Evolutionary conservation across 2,797 vertebrate genomes (phyloP).

Genomic region (Danio jaintianensis): DNA sequence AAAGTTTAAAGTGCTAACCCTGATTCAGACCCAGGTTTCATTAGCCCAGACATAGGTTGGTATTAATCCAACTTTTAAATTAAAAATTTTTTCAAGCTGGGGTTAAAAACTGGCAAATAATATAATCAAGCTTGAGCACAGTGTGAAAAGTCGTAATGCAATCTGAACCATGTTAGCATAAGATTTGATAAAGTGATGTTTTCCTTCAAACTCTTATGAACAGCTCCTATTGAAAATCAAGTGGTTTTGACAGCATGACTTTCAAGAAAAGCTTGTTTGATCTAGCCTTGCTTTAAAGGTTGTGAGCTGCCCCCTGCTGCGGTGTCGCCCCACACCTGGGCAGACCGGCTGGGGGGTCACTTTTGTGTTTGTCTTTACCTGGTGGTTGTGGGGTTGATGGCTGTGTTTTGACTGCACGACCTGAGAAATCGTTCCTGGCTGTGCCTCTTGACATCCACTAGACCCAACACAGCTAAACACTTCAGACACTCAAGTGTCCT

Average conservation of each 20-base stretch:
- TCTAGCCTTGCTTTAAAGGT: conserved; percentile 59
- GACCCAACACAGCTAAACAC: conserved; percentile 54
- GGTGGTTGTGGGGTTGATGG: conserved; percentile 27
- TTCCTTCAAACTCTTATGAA: conserved; percentile 32
- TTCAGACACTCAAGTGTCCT: conserved; percentile 40
- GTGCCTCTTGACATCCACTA: conserved; percentile 45
- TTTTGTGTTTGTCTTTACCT: conserved; percentile 55
- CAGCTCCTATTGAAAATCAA: conserved; percentile 24
- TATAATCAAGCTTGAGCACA: no score
- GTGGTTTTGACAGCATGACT: conserved; percentile 51
- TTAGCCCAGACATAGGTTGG: no score
- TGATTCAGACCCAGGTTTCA: no score
- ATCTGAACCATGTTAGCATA: neutral
- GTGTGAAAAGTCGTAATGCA: neutral
- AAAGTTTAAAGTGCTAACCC: no score
- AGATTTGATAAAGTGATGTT: neutral
- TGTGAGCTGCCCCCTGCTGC: conserved; percentile 50
- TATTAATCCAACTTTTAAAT: no score
- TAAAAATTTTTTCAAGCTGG: no score
- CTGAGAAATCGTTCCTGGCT: conserved; percentile 32
- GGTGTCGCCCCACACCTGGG: conserved; percentile 58
- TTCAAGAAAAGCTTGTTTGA: conserved; percentile 40
- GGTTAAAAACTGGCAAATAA: no score
- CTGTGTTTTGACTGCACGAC: conserved; percentile 33
- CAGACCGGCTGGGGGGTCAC: conserved; percentile 40